Evolutionary conservation across 2,888 invertebrate genomes (phyloP), one percentile per base, ranked within the genome.

Genomic region (Tinea semifulvella): DNA sequence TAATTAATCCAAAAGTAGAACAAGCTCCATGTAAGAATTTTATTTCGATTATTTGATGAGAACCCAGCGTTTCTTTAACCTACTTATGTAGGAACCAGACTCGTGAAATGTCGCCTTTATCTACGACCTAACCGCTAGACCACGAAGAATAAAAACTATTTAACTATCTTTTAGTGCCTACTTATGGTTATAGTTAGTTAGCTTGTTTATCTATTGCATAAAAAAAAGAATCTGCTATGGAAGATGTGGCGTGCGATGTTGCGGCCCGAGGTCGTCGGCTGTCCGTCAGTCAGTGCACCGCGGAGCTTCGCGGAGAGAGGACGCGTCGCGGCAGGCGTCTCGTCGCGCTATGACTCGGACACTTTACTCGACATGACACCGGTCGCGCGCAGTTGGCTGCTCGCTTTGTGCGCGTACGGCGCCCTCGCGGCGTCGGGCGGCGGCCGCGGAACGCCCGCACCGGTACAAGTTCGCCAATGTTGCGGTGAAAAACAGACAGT

Each of bases 311-410:
- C 36, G 18, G 4, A 18, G 17, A 6, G 18, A 13, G 31, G 2
- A 11, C 31, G 31, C 55, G 82, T 85, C 54, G 94, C 91, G 88
- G 90, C 55, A 93, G 92, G 69, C 84, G 90, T 56, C 89, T 92
- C 52, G 87, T 91, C 47, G 85, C 87, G 52, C 86, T 89, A 48
- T 88, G 89, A 65, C 88, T 91, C 61, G 63, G 89, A 85, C 88
- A 45, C 92, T 91, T 83, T 90, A 56, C 87, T 87, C 56, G 82
- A 83, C 51, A 83, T 86, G 51, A 58, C 57, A n/a, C n/a, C 31
- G 47, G 53, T 38, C 87, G 88, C 56, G 46, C 47, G 11, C 46
- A 50, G 17, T 13, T 11, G 31, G 88, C 22, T 19, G 3, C 11
- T 13, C 2, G 10, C 13, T 7, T 17, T 48, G 68, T n/a, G 31